These are phyloP conservation scores for Stegana nigrithorax DNA, from an alignment of 2,888 invertebrate genomes.

Conservation along the genomic window DNA sequence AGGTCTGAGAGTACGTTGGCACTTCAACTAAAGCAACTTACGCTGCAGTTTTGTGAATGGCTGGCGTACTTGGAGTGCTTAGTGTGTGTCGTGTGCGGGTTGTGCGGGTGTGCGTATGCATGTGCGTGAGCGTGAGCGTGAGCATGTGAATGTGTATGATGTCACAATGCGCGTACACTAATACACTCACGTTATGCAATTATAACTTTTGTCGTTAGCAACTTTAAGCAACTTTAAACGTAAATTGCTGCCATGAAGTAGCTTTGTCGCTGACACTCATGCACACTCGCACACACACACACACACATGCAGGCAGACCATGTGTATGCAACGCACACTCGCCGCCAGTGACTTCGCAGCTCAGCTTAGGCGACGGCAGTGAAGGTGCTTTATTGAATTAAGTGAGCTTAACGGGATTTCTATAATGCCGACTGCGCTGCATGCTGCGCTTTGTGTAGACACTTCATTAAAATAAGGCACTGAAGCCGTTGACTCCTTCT, in stretches of 20 bases:
- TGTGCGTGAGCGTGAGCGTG: not conserved
- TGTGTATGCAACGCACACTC: constrained; percentile 19
- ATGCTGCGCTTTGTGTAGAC: constrained; percentile 5
- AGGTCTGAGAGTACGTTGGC: too few species aligned
- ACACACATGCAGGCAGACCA: not conserved
- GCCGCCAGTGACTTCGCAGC: not conserved
- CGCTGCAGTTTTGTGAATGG: constrained; percentile 34
- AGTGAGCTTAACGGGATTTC: constrained; percentile 60
- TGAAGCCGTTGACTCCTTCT: too few species aligned
- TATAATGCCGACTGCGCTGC: constrained; percentile 32
- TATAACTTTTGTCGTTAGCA: constrained; percentile 66
- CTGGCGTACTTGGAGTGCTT: too few species aligned
- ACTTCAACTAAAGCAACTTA: constrained; percentile 13
- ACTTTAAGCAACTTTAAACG: constrained; percentile 62
- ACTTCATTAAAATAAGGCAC: constrained; percentile 17
- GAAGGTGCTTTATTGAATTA: constrained; percentile 61
- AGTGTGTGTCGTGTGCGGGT: too few species aligned
- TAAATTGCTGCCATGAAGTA: constrained; percentile 61
- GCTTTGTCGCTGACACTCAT: constrained; percentile 32
- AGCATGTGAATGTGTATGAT: constrained; percentile 19
- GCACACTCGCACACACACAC: constrained; percentile 22
- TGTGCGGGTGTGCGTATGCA: constrained; percentile 20
- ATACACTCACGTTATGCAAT: constrained; percentile 59
- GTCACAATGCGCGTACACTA: constrained; percentile 8
- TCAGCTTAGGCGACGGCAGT: not conserved